Evolutionary conservation across 2,113 vertebrate species (phyloP).

Genomic region (Hemiscyllium ocellatum): DNA sequence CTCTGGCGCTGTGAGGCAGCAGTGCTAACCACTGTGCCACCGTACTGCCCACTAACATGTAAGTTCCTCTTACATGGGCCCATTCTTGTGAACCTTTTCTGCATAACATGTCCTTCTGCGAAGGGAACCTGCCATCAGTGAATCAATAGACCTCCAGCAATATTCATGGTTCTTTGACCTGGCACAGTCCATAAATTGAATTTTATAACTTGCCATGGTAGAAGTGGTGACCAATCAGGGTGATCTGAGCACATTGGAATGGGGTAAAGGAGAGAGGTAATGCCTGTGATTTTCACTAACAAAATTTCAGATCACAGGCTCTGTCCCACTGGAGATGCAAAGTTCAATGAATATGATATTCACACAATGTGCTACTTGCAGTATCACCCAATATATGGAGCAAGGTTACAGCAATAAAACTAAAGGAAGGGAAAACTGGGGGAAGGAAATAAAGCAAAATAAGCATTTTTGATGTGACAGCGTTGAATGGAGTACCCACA

Average conservation of each 20-base stretch:
- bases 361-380: no score
- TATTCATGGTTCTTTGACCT: neutral
- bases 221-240: neutral
- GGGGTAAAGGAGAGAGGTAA: no score
- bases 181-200: neutral
- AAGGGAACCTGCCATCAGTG: no score
- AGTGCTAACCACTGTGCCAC: no score
- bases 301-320: neutral
- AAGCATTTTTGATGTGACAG: neutral
- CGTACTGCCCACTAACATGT: no score
- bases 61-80: no score
- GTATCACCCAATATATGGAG: no score
- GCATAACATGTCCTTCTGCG: no score
- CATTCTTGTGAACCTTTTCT: no score
- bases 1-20: no score
- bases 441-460: neutral
- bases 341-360: neutral
- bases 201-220: neutral
- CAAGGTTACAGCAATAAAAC: neutral
- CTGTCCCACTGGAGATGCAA: neutral
- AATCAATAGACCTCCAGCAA: neutral
- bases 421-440: neutral
- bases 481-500: neutral
- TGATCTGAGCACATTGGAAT: neutral
- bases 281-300: neutral